These are phyloP conservation scores for Drosophila greeni DNA, from an alignment of 2,888 invertebrate species.

Conservation along the genomic window DNA sequence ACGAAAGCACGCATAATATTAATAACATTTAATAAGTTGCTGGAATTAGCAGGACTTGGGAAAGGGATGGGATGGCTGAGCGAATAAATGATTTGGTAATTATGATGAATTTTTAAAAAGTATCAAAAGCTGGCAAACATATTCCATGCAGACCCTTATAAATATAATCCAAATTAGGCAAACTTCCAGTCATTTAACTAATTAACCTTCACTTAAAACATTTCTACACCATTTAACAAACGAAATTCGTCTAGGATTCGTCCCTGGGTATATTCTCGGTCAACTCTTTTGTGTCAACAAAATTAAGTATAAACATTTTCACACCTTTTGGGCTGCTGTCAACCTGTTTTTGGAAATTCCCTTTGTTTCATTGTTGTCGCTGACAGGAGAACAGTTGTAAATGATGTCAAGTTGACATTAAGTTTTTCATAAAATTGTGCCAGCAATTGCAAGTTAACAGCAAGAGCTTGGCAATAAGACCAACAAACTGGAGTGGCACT, in stretches of 20 bases:
- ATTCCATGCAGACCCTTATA: slow-evolving; percentile 12
- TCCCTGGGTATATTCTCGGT: background rate
- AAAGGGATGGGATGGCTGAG: background rate
- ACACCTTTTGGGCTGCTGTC: slow-evolving; percentile 13
- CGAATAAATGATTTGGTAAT: slow-evolving; percentile 49
- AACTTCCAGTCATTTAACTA: slow-evolving; percentile 19
- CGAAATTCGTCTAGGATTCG: background rate
- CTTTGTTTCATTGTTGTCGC: slow-evolving; percentile 19
- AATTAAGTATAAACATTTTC: slow-evolving; percentile 16
- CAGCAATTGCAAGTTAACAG: slow-evolving; percentile 15
- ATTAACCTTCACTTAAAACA: slow-evolving; percentile 22
- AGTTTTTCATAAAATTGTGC: slow-evolving; percentile 40
- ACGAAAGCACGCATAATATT: slow-evolving; percentile 57
- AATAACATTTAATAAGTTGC: slow-evolving; percentile 71
- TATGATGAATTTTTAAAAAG: slow-evolving; percentile 50
- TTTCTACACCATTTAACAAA: slow-evolving; percentile 11
- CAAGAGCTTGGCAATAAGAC: slow-evolving; percentile 16
- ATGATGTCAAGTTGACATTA: slow-evolving; percentile 53
- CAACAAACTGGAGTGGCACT: slow-evolving; percentile 24
- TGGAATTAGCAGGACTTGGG: slow-evolving; percentile 55
- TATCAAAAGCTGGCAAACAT: slow-evolving; percentile 21
- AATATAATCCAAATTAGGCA: slow-evolving; percentile 18
- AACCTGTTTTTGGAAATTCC: slow-evolving; percentile 8
- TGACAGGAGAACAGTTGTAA: slow-evolving; percentile 40
- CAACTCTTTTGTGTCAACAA: background rate